Evolutionary conservation across 1,140 invertebrate genomes (phyloP).

Genomic region (Cydia amplana): DNA sequence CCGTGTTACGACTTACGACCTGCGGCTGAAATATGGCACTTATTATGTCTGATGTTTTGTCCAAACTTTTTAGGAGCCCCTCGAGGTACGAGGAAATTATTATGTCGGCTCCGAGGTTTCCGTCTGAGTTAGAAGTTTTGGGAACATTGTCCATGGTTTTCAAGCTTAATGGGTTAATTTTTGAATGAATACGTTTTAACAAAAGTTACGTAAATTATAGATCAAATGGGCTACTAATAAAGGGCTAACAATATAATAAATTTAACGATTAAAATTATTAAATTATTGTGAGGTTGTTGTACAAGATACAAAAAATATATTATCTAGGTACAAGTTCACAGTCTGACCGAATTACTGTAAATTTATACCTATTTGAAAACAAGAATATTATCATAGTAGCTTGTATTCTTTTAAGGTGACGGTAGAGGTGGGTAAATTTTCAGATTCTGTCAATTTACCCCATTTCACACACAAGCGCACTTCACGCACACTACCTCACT

Average conservation of each 20-base stretch:
- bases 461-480: no score
- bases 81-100: constrained; percentile 22
- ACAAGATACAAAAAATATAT: no score
- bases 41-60: constrained; percentile 26
- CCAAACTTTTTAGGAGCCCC: constrained; percentile 27
- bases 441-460: no score
- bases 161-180: neutral
- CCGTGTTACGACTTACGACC: constrained; percentile 9
- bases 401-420: neutral
- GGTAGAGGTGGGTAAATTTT: no score
- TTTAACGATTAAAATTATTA: no score
- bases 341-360: no score
- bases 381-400: neutral
- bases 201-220: neutral
- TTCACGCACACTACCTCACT: no score
- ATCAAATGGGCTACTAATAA: no score
- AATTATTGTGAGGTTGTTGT: no score
- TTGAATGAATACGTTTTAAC: neutral
- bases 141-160: constrained; percentile 7
- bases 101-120: constrained; percentile 12
- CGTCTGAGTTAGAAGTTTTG: constrained; percentile 8
- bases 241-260: no score
- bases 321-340: no score
- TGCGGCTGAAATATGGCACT: constrained; percentile 18
- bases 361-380: no score